Percentiles rank a stretch among this genome's conserved stretches.
phyloP scores from a whole-genome alignment of 2,888 invertebrate species.

The Caenorhabditis parvicauda region DNA sequence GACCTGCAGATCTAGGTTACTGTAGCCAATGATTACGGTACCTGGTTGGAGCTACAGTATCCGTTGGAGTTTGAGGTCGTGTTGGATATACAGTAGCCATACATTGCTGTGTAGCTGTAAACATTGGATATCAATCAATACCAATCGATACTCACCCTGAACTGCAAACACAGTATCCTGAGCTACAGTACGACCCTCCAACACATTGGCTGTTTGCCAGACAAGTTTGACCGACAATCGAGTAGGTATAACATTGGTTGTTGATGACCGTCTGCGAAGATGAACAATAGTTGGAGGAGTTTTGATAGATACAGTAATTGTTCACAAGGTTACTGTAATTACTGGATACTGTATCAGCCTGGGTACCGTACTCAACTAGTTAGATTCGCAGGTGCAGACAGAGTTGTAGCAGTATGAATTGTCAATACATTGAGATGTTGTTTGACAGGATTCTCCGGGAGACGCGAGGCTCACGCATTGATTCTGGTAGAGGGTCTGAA shows the following conservation, averaged over 20 bases:
- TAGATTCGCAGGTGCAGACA: constrained; percentile 19
- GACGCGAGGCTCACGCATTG: constrained; percentile 30
- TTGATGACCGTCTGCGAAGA: constrained; percentile 23
- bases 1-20: constrained; percentile 18
- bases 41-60: constrained; percentile 16
- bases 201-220: constrained; percentile 28
- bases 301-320: constrained; percentile 24
- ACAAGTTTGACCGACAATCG: constrained; percentile 29
- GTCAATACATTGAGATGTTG: constrained; percentile 30
- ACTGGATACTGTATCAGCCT: background rate
- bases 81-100: constrained; percentile 27
- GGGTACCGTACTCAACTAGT: constrained; percentile 6
- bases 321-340: constrained; percentile 26
- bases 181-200: constrained; percentile 26
- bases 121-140: no score
- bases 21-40: no score
- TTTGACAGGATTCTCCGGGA: constrained; percentile 22
- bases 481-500: constrained; percentile 10
- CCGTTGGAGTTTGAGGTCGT: constrained; percentile 8
- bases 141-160: no score
- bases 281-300: constrained; percentile 6
- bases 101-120: constrained; percentile 19
- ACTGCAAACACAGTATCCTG: constrained; percentile 17
- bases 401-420: constrained; percentile 23
- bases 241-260: constrained; percentile 26